Conservation (phyloP, 2,797 vertebrate genomes). For the Amazonetta brasiliensis region DNA sequence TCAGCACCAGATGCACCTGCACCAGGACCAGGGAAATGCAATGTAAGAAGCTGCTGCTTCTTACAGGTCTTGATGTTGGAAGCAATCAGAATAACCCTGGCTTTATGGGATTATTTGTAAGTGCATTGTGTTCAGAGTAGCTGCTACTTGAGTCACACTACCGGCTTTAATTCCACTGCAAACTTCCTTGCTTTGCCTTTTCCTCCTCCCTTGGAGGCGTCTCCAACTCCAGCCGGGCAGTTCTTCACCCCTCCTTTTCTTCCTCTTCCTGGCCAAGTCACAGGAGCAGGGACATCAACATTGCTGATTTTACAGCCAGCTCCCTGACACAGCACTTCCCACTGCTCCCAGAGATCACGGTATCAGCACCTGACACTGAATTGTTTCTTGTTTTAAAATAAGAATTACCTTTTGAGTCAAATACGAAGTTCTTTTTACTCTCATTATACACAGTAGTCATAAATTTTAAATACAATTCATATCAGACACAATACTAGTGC, state of each 20-base stretch:
- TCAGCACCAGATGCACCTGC: accelerated
- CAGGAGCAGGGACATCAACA: neutral
- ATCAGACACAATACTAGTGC: neutral
- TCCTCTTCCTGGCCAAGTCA: neutral
- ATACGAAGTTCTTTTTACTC: neutral
- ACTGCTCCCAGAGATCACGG: neutral
- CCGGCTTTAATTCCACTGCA: no score
- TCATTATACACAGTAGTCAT: neutral
- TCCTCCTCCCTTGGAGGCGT: neutral
- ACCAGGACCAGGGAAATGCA: neutral
- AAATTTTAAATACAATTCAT: neutral
- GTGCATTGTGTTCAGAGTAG: neutral
- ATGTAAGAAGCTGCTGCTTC: no score
- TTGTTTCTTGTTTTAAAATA: neutral
- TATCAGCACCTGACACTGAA: neutral
- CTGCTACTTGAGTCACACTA: neutral
- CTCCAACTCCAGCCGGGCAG: neutral
- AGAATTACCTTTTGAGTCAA: neutral
- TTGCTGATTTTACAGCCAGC: neutral
- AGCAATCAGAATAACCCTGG: neutral
- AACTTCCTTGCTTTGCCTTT: neutral
- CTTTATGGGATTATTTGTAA: neutral
- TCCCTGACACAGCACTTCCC: neutral
- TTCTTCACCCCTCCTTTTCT: neutral
- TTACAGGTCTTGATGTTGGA: neutral